These are phyloP conservation scores for Podarcis muralis DNA, from an alignment of 2,113 vertebrate species.

Conservation along the genomic window DNA sequence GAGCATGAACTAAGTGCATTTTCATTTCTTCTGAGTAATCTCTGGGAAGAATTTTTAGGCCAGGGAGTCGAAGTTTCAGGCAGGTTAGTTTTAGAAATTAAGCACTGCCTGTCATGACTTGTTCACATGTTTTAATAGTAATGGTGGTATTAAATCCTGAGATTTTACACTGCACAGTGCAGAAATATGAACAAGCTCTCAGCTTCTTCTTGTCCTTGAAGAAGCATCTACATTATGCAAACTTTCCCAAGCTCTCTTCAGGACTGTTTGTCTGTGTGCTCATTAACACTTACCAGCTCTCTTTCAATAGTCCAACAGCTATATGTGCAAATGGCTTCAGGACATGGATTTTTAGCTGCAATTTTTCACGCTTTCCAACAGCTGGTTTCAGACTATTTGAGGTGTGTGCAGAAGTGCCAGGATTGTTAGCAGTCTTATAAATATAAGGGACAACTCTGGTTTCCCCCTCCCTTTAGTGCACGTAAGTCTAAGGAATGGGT, in stretches of 20 bases:
- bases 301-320: constrained; percentile 5
- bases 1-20: background rate
- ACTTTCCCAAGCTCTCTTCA: background rate
- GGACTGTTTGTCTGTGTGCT: background rate
- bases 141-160: background rate
- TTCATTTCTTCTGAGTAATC: background rate
- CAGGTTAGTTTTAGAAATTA: background rate
- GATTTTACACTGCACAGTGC: background rate
- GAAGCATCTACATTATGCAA: background rate
- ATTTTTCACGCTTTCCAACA: constrained; percentile 16
- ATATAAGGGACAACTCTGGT: background rate
- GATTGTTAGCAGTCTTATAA: constrained; percentile 11
- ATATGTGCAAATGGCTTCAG: constrained; percentile 18
- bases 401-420: background rate
- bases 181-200: constrained; percentile 2
- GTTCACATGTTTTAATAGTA: constrained; percentile 2
- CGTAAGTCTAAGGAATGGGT: background rate
- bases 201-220: background rate
- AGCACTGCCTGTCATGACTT: background rate
- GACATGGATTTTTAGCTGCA: constrained; percentile 21
- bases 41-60: background rate
- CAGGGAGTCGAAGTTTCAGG: background rate
- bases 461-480: background rate
- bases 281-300: background rate
- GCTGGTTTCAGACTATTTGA: constrained; percentile 28